These are phyloP conservation scores for Amphipoea oculea DNA, from an alignment of 2,888 invertebrate genomes.

Conservation along the genomic window DNA sequence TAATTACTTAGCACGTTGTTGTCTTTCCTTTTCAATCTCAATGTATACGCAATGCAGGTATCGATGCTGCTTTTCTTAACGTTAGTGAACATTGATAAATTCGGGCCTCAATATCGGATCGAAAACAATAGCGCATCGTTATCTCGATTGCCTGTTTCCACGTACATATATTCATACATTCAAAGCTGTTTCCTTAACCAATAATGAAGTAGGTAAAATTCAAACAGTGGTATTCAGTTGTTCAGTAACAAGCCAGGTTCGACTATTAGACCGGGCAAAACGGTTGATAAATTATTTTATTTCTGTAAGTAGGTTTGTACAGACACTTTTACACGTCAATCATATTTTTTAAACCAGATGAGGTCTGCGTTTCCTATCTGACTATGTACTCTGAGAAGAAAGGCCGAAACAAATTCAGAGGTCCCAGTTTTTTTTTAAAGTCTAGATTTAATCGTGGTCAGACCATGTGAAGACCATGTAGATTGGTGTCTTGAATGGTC, in stretches of 20 bases:
- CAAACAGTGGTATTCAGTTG: background rate
- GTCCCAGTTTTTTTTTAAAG: no score
- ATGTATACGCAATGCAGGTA: constrained; percentile 28
- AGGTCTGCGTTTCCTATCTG: no score
- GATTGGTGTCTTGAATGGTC: no score
- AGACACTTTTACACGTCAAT: no score
- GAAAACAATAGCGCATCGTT: constrained; percentile 26
- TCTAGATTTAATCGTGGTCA: no score
- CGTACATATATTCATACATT: constrained; percentile 7
- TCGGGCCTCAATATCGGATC: background rate
- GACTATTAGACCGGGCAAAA: background rate
- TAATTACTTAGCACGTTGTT: background rate
- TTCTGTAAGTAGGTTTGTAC: no score
- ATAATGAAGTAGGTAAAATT: background rate
- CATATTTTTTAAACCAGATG: no score
- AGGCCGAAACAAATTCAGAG: no score
- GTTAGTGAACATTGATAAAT: background rate
- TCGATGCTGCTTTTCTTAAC: background rate
- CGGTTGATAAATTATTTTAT: no score
- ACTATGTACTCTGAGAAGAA: no score
- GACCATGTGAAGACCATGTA: no score
- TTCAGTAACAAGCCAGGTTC: background rate
- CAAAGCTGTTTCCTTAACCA: constrained; percentile 6
- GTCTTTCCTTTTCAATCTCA: constrained; percentile 5
- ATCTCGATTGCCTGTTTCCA: background rate